These are phyloP conservation scores for Atlantisia rogersi DNA, from an alignment of 2,113 vertebrate genomes.

Conservation along the genomic window DNA sequence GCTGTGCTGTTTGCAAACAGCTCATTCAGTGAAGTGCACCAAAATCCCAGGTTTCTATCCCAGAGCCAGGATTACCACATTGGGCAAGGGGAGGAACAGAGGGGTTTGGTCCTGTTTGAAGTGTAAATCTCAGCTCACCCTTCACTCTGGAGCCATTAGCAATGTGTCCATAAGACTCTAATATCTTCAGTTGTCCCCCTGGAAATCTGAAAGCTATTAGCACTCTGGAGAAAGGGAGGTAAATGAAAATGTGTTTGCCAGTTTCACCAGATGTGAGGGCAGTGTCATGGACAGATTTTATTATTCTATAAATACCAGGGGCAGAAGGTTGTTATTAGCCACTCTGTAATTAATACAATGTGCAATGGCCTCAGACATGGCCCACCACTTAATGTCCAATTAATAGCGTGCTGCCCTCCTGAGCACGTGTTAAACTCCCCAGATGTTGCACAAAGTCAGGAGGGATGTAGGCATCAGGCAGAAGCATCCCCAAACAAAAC, in stretches of 20 bases:
- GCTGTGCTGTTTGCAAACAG: background rate
- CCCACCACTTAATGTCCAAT: constrained; percentile 44
- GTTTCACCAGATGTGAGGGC: constrained; percentile 64
- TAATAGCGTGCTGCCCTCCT: constrained; percentile 23
- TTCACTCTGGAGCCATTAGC: background rate
- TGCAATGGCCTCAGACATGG: background rate
- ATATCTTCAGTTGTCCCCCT: constrained; percentile 24
- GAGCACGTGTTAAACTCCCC: background rate
- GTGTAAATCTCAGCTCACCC: background rate
- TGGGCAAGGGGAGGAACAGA: background rate
- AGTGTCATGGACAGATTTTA: constrained; percentile 46
- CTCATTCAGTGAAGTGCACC: background rate
- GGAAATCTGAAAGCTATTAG: constrained; percentile 66
- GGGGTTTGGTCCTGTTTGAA: background rate
- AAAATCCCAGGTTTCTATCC: background rate
- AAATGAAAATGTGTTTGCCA: constrained; percentile 62
- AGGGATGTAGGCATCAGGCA: background rate
- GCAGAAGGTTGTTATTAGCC: constrained; percentile 66
- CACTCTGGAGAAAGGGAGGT: constrained; percentile 41
- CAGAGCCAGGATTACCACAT: rapidly evolving
- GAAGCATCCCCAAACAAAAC: background rate
- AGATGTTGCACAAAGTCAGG: constrained; percentile 11
- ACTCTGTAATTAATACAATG: constrained; percentile 65
- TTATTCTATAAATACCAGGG: constrained; percentile 68
- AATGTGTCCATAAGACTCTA: background rate